Evolutionary conservation across 2,797 vertebrate genomes (phyloP).

Genomic region (Meriones psammophilus): DNA sequence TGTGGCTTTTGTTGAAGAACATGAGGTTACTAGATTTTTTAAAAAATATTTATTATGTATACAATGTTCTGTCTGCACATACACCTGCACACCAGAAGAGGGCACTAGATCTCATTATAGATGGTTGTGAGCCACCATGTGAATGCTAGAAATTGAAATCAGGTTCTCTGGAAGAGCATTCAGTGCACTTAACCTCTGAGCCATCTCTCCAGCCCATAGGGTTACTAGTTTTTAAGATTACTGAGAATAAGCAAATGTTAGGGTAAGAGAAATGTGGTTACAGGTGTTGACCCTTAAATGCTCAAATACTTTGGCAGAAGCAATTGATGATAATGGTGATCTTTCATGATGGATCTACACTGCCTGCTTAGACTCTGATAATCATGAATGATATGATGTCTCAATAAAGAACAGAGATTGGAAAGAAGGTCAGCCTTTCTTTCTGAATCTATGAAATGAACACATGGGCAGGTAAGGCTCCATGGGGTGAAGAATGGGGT

Average conservation of each 20-base stretch:
- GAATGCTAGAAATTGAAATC: no score
- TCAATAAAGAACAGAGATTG: background rate
- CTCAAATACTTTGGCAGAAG: background rate
- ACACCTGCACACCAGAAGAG: no score
- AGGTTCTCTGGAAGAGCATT: no score
- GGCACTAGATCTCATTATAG: no score
- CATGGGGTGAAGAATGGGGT: background rate
- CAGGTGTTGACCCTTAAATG: background rate
- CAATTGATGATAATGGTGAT: background rate
- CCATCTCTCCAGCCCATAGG: no score
- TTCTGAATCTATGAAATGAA: background rate
- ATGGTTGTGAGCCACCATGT: no score
- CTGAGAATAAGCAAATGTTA: background rate
- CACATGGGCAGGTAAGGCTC: background rate
- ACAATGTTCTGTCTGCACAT: no score
- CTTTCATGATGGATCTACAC: background rate
- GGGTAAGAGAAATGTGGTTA: background rate
- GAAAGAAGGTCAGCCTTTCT: background rate
- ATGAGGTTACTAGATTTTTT: background rate
- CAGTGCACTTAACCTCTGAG: no score
- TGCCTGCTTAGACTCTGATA: background rate
- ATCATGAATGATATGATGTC: background rate
- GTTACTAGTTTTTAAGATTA: background rate
- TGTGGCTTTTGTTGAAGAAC: background rate
- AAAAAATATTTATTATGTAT: no score